A percentile compares a stretch with the other conserved stretches of the same genome.
Conservation (phyloP, 2,797 vertebrate genomes). For the Loriculus beryllinus region DNA sequence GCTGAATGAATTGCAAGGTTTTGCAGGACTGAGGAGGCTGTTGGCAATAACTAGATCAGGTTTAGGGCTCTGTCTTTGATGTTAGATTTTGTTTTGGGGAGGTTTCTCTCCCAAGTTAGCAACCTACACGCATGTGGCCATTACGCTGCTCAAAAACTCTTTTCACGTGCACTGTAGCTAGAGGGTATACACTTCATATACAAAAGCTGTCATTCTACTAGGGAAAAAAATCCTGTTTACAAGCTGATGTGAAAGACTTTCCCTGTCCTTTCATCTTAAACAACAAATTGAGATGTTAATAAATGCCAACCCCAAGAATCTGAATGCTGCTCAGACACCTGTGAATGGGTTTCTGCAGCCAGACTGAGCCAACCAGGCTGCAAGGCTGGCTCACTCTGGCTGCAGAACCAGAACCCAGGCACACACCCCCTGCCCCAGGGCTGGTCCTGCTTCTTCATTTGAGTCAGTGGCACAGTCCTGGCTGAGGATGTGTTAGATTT, state of each 20-base stretch:
- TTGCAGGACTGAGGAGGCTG: not conserved
- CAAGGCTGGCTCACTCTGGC: not conserved
- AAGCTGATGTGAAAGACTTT: not conserved
- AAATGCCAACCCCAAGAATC: not conserved
- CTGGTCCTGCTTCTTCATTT: not conserved
- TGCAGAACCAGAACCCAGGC: not conserved
- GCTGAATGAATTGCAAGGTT: not conserved
- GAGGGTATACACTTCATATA: not conserved
- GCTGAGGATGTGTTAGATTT: not conserved
- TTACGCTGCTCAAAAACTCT: not conserved
- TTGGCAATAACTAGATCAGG: not conserved
- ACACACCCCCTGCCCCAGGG: not conserved
- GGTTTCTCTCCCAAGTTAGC: not conserved
- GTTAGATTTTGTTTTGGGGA: not conserved
- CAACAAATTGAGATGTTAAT: not conserved
- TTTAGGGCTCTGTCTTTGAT: not conserved
- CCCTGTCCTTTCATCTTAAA: not conserved
- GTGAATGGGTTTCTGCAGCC: not conserved
- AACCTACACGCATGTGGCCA: not conserved
- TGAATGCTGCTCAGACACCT: not conserved
- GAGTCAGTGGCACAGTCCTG: not conserved
- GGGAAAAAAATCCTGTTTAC: not conserved
- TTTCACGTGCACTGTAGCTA: not conserved
- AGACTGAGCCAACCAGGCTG: not conserved
- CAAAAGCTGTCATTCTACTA: not conserved